Conservation (phyloP, 2,113 vertebrate species). For the Bufo gargarizans region DNA sequence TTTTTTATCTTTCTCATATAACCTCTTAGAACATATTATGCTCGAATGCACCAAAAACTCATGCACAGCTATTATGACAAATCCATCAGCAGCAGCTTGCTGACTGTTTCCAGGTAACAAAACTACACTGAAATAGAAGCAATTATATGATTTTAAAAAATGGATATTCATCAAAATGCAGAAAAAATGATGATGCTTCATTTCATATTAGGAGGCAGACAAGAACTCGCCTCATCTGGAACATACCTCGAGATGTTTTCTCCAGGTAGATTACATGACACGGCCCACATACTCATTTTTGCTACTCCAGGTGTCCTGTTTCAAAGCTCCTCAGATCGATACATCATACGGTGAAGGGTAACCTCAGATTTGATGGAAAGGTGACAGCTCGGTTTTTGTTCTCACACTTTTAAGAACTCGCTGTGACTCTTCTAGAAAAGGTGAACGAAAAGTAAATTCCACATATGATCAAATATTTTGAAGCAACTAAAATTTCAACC, state of each 20-base stretch:
- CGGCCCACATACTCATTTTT: conserved; percentile 4
- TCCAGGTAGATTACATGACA: not conserved
- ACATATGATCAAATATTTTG: not conserved
- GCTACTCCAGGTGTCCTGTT: conserved; percentile 21
- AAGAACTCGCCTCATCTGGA: not conserved
- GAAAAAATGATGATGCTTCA: not conserved
- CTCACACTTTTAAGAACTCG: conserved; percentile 12
- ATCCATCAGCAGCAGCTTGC: no score
- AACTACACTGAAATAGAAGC: no score
- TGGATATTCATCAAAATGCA: no score
- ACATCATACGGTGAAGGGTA: not conserved
- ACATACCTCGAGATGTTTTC: not conserved
- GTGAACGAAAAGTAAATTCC: not conserved
- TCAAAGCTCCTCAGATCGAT: conserved; percentile 6
- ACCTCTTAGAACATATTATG: no score
- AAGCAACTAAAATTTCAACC: not conserved
- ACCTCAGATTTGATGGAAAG: not conserved
- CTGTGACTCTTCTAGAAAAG: not conserved
- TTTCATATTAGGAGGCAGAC: not conserved
- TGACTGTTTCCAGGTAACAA: no score
- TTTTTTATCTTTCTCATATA: no score
- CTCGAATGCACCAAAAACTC: no score
- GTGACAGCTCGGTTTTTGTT: conserved; percentile 5
- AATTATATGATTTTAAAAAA: no score
- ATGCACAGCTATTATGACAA: no score